phyloP scores from a whole-genome alignment of 2,113 vertebrate species.

The Ophthalmolycus amberensis region DNA sequence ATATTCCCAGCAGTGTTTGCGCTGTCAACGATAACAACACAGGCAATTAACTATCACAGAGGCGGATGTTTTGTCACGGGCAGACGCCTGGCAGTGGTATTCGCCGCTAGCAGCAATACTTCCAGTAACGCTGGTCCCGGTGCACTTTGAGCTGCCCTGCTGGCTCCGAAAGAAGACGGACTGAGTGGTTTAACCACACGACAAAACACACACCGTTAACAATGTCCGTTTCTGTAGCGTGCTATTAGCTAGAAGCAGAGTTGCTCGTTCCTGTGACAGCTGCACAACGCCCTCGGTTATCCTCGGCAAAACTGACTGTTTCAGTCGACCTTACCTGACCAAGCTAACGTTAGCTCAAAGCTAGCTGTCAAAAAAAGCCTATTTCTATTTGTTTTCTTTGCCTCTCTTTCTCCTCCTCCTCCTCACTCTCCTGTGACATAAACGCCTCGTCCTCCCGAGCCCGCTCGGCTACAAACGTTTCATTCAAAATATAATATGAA shows the following conservation, averaged over 20 bases:
- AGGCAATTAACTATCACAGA: not conserved
- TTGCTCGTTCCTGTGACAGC: not conserved
- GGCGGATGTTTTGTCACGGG: conserved; percentile 2
- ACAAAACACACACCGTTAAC: conserved; percentile 27
- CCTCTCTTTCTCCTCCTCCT: conserved; percentile 10
- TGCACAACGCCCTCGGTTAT: not conserved
- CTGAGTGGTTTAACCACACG: conserved; percentile 5
- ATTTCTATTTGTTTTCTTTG: conserved; percentile 39
- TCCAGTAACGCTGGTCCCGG: not conserved
- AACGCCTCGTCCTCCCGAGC: conserved; percentile 38
- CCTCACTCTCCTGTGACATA: conserved; percentile 70
- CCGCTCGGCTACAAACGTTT: not conserved
- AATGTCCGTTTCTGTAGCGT: conserved; percentile 1
- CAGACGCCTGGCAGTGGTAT: not conserved
- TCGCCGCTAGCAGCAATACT: not conserved
- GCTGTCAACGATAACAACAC: conserved; percentile 40
- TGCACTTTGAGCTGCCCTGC: conserved; percentile 52
- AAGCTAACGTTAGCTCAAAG: conserved; percentile 46
- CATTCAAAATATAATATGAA: not conserved
- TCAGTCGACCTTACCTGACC: conserved; percentile 50
- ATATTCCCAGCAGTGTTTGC: conserved; percentile 21
- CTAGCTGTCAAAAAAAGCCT: conserved; percentile 72
- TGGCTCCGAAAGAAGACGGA: conserved; percentile 7
- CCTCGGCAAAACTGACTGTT: not conserved
- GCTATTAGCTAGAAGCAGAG: not conserved